Evolutionary conservation across 92 coral and sea anemone genomes (phyloP), one percentile per base, ranked within the genome.

Genomic region (Pocillopora meandrina): DNA sequence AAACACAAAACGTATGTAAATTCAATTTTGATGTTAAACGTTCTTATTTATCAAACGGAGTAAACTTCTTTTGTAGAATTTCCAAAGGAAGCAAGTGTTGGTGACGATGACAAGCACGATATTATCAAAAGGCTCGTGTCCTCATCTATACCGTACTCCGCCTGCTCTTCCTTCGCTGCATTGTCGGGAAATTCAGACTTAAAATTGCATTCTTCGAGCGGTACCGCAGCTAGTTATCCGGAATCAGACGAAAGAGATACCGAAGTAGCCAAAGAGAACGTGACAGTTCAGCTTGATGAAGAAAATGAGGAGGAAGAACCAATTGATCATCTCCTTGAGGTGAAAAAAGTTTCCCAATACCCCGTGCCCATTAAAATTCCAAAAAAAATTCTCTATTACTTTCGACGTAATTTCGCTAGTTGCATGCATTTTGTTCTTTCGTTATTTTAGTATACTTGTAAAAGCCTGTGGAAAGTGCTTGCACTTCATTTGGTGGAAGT

Each of bases 101-200:
- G 47, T 76, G 60, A 20, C 23, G n/a, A 14, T 49, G 87, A 33
- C 35, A 69, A 69, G 15, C 60, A 57, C 17, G 81, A 82, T 34
- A 19, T 83, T 69, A 84, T 85, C 17, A 84, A 88, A 35, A 74
- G 58, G 61, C 61, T 93, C 16, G 82, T 62, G 17, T 16, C 58
- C 10, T 36, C 79, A 52, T 75, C 96, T 9, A 64, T 79, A 52
- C 76, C 75, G 13, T 90, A 87, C 36, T 81, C 89, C 10, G 93
- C 93, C 2, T 90, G 91, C 52, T 93, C 96, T 3, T 89, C 93
- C 13, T 93, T 93, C 64, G 78, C 93, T 34, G 96, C 96, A 26
- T 70, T 93, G 62, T 93, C 96, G 18, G 96, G 96, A 68, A 90
- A 93, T 79, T 75, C 96, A 60, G 96, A 93, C 72, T 34, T 64